Conservation (phyloP, 2,888 invertebrate species). For the Heteromyza rotundicornis region DNA sequence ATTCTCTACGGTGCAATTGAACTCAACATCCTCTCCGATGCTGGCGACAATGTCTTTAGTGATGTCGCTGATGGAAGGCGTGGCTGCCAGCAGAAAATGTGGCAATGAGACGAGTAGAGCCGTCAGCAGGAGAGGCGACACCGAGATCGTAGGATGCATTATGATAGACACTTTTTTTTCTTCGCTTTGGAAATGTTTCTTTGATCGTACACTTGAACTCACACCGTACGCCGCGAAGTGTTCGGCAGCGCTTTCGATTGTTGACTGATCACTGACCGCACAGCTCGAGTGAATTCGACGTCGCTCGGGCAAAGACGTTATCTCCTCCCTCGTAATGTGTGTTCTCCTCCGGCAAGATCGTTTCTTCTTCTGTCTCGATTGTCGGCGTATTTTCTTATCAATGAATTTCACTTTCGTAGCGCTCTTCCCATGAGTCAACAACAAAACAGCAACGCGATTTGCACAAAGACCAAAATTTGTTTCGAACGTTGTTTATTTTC, state of each 20-base stretch:
- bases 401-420: constrained; percentile 33
- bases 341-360: background rate
- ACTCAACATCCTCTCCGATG: constrained; percentile 56
- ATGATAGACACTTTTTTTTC: too few species aligned
- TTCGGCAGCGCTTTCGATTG: constrained; percentile 30
- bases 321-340: background rate
- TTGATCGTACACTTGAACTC: background rate
- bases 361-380: constrained; percentile 1
- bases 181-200: too few species aligned
- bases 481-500: background rate
- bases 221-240: constrained; percentile 11
- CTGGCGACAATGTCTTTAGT: constrained; percentile 54
- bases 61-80: constrained; percentile 52
- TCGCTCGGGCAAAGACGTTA: background rate
- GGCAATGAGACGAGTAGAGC: background rate
- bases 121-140: background rate
- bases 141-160: too few species aligned
- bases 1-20: constrained; percentile 60
- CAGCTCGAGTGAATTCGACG: background rate
- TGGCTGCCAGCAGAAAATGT: constrained; percentile 20
- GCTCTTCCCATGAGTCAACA: constrained; percentile 5
- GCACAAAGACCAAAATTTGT: background rate
- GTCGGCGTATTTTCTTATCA: constrained; percentile 36
- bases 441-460: constrained; percentile 1
- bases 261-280: constrained; percentile 28